These are phyloP conservation scores for Spisula subtruncata DNA, from an alignment of 2,888 invertebrate species.

Conservation along the genomic window DNA sequence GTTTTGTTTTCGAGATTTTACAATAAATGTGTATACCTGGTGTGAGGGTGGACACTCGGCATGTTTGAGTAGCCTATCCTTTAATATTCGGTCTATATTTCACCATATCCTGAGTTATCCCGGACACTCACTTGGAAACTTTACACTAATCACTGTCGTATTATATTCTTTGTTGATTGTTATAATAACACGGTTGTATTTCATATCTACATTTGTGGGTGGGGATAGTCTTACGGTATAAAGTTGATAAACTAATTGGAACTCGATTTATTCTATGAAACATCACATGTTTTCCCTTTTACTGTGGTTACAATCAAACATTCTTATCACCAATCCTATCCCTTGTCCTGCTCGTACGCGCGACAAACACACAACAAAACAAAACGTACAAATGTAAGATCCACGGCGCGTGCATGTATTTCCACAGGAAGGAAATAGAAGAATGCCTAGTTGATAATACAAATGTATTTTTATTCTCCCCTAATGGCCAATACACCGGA, in stretches of 20 bases:
- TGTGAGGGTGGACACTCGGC: too few relatives aligned
- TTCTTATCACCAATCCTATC: neutral
- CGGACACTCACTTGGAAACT: neutral
- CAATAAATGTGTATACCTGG: too few relatives aligned
- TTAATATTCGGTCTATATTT: too few relatives aligned
- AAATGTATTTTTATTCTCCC: neutral
- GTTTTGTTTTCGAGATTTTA: too few relatives aligned
- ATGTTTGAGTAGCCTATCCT: too few relatives aligned
- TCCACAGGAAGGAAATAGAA: neutral
- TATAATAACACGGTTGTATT: neutral
- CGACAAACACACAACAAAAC: neutral
- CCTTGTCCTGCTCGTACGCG: neutral
- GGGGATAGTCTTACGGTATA: neutral
- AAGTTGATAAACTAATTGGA: neutral
- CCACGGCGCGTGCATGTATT: neutral
- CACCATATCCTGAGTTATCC: neutral
- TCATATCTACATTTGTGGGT: neutral
- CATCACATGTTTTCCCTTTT: neutral
- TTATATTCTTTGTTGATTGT: neutral
- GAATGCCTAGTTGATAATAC: neutral
- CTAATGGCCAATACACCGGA: neutral
- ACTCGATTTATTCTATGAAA: slow-evolving; percentile 2
- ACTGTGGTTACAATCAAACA: neutral
- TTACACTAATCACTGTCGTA: neutral
- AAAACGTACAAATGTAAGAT: too few relatives aligned